Base-by-base conservation (phyloP, 2,113 vertebrate species). In the Phyllostomus discolor region DNA sequence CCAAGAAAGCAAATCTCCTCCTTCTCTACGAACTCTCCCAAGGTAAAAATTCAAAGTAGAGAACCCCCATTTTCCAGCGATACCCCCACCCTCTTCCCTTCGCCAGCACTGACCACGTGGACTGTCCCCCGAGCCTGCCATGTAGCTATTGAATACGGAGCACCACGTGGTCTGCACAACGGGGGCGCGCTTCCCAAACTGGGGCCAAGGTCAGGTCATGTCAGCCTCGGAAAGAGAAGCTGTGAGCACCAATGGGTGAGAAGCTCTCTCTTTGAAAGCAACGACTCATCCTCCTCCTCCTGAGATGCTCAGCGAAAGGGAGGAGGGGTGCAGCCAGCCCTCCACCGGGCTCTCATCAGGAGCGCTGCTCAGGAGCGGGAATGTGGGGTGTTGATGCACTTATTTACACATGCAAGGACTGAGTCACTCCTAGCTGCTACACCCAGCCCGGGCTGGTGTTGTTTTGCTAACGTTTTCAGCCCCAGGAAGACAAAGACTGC, bases 121-220 rank as follows among this genome's bases (percentile, higher is more conserved):
- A 48, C 76, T 16, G 26, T 52, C 82, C 88, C 78, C 90, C 1
- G 90, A 1, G 50, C 72, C 96, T 70, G 88, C 79, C 88, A 48
- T 80, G 88, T 81, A 41, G 72, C 81, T 64, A 91, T 84, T 88
- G 90, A 96, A 88, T 69, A 67, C 38, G 46, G 33, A 59, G 19
- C 20, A 75, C 16, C 94, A 72, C 14, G 15, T 54, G 94, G 92
- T 48, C 86, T 24, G 85, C 35, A 54, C 16, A 10, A 52, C 38
- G 12, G 94, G 94, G 35, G 89, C 12, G 81, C 48, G 4, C 35
- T 67, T 79, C 48, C 91, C 2, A 16, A 89, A 64, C 69, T 1
- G 64, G 81, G 95, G 94, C 79, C 86, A 79, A 95, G 89, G 89
- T 92, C 62, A 20, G 62, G 43, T 86, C 94, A 90, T 92, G 88